Evolutionary conservation across 1,140 invertebrate genomes (phyloP).

Genomic region (Calosoma granatense): DNA sequence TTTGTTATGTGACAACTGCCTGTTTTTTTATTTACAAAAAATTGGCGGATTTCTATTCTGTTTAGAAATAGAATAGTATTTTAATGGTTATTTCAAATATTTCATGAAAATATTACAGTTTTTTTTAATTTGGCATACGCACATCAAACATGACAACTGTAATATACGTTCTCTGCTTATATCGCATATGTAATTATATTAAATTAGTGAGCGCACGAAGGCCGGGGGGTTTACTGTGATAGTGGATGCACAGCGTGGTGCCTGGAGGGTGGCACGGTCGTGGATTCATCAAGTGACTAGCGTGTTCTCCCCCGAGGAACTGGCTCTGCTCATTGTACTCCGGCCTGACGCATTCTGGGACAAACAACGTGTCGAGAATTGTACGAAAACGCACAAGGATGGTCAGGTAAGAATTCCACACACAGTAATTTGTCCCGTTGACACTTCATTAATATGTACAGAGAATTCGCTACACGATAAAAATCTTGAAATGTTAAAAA

Average conservation of each 20-base stretch:
- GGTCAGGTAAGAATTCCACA: constrained; percentile 53
- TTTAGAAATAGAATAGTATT: no score
- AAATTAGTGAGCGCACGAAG: constrained; percentile 19
- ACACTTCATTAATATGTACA: no score
- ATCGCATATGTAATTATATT: not conserved
- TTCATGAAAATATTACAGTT: no score
- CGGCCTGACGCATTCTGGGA: constrained; percentile 65
- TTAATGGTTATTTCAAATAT: no score
- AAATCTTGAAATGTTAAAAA: no score
- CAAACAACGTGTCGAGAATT: constrained; percentile 58
- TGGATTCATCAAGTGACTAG: constrained; percentile 45
- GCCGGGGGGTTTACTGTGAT: constrained; percentile 46
- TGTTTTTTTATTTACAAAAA: no score
- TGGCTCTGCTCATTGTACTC: constrained; percentile 48
- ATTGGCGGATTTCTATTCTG: no score
- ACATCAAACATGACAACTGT: no score
- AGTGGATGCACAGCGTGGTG: constrained; percentile 51
- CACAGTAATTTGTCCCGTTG: not conserved
- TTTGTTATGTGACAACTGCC: no score
- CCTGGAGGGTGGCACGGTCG: constrained; percentile 50
- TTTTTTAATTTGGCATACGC: no score
- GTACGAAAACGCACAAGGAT: constrained; percentile 50
- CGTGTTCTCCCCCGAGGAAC: constrained; percentile 39
- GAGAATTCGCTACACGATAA: no score
- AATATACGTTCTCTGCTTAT: no score